These are phyloP conservation scores for Andrena praecox DNA, from an alignment of 2,888 invertebrate species.

Conservation along the genomic window DNA sequence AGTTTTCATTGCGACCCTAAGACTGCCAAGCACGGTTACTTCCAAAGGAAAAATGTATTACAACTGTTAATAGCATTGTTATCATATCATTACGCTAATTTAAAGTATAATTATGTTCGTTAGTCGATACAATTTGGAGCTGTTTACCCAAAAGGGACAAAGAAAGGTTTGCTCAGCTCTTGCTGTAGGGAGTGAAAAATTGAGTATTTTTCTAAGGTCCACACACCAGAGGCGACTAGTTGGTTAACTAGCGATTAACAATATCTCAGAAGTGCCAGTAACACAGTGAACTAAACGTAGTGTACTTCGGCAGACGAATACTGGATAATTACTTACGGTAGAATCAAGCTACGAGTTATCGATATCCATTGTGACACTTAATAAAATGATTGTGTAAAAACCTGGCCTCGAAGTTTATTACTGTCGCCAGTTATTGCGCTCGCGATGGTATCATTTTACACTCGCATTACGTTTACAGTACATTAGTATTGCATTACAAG, in stretches of 20 bases:
- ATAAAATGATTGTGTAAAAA: constrained; percentile 71
- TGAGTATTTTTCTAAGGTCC: constrained; percentile 73
- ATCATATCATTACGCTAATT: background rate
- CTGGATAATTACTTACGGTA: constrained; percentile 61
- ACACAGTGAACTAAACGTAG: constrained; percentile 64
- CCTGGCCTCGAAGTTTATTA: background rate
- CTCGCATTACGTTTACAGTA: background rate
- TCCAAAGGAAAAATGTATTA: background rate
- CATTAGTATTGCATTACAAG: background rate
- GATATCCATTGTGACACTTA: constrained; percentile 65
- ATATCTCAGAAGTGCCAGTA: constrained; percentile 73
- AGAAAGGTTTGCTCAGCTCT: constrained; percentile 46
- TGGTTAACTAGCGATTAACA: constrained; percentile 63
- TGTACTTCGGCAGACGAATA: constrained; percentile 63
- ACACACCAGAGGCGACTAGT: constrained; percentile 51
- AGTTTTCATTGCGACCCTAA: background rate
- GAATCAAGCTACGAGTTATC: constrained; percentile 57
- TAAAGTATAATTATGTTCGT: constrained; percentile 2
- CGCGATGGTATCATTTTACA: background rate
- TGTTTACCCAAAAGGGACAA: background rate
- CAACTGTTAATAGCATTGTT: constrained; percentile 4
- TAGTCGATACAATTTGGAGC: constrained; percentile 1
- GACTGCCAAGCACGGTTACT: constrained; percentile 45
- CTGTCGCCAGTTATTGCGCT: background rate
- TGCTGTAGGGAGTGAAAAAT: constrained; percentile 66